Conservation (phyloP, 2,113 vertebrate species). For the Equus quagga region DNA sequence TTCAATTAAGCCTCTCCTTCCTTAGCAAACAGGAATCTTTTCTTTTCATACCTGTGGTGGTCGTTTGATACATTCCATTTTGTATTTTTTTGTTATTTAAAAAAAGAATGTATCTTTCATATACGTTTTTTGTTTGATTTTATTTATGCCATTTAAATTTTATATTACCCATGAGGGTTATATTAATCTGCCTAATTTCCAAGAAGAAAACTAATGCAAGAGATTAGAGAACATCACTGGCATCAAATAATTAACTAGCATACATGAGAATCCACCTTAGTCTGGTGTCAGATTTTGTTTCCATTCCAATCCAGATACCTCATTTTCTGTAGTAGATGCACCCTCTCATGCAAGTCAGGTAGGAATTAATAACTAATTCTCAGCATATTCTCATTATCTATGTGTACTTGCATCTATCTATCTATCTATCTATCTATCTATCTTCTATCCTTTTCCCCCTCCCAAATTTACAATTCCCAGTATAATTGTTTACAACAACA, state of each 20-base stretch:
- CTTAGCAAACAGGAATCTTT: not conserved
- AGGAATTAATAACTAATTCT: not conserved
- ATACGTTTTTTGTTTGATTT: not conserved
- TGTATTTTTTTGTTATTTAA: not conserved
- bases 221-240: not conserved
- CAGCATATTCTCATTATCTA: not conserved
- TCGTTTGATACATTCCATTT: not conserved
- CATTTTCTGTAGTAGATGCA: not conserved
- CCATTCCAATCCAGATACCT: fast-evolving
- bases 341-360: not conserved
- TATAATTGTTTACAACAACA: not conserved
- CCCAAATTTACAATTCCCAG: not conserved
- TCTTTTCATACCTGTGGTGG: not conserved
- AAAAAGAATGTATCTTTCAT: not conserved
- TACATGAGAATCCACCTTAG: not conserved
- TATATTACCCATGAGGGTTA: not conserved
- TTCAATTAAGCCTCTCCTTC: not conserved
- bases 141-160: not conserved
- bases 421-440: not conserved
- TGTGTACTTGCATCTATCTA: not conserved
- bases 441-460: not conserved
- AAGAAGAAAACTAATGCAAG: not conserved
- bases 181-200: not conserved
- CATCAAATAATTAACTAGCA: not conserved
- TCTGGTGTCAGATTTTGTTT: not conserved